Conservation (phyloP, 2,888 invertebrate genomes). For the Athalia cordata region DNA sequence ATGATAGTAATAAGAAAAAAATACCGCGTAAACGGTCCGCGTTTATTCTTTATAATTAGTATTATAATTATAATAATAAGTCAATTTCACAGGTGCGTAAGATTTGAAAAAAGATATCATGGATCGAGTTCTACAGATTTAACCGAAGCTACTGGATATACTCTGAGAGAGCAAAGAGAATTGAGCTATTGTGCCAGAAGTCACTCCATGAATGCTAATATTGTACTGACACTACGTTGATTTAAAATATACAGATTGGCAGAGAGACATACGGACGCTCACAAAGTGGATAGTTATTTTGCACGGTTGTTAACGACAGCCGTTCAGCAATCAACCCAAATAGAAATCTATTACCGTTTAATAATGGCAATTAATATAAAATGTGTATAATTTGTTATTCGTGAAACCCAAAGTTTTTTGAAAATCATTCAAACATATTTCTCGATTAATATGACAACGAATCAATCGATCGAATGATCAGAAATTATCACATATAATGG, state of each 20-base stretch:
- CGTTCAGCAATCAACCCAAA: conserved; percentile 35
- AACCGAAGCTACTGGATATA: conserved; percentile 28
- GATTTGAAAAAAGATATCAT: not conserved
- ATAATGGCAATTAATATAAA: conserved; percentile 27
- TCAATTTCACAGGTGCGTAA: not conserved
- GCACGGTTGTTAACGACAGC: conserved; percentile 20
- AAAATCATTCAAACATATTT: too few species aligned
- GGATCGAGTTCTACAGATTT: conserved; percentile 16
- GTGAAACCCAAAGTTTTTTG: not conserved
- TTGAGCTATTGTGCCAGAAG: conserved; percentile 54
- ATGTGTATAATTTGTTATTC: not conserved
- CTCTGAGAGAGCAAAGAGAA: conserved; percentile 50
- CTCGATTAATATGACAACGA: too few species aligned
- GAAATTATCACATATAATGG: not conserved
- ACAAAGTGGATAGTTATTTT: conserved; percentile 18
- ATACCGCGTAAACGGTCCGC: not conserved
- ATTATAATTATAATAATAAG: not conserved
- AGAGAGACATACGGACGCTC: conserved; percentile 14
- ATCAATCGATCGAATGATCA: too few species aligned
- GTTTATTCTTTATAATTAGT: too few species aligned
- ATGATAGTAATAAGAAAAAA: not conserved
- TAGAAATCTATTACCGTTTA: conserved; percentile 15
- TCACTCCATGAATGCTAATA: conserved; percentile 44
- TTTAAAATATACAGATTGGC: conserved; percentile 31
- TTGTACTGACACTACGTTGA: conserved; percentile 36